Percentiles rank a stretch among this genome's conserved stretches.
phyloP scores from a whole-genome alignment of 2,797 vertebrate species.

The Apogon talboti region DNA sequence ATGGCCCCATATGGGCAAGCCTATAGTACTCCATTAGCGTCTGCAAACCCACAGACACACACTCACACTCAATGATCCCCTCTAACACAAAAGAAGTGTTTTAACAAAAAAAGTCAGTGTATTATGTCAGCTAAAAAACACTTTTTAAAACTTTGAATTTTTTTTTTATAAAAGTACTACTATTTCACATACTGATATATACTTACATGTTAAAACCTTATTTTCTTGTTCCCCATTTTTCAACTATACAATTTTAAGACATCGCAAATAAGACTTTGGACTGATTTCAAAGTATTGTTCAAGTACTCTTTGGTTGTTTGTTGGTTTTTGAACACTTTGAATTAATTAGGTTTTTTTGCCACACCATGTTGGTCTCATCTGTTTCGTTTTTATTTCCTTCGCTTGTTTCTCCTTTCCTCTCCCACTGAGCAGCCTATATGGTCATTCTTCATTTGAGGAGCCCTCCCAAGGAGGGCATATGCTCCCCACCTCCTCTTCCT shows the following conservation, averaged over 20 bases:
- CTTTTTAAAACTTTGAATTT: not conserved
- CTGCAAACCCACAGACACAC: constrained; percentile 37
- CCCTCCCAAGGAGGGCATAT: constrained; percentile 66
- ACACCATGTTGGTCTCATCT: constrained; percentile 4
- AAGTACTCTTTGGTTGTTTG: not conserved
- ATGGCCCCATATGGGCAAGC: constrained; percentile 78
- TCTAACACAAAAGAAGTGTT: constrained; percentile 3
- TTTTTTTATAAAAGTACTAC: too few species aligned
- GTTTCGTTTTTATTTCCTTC: constrained; percentile 28
- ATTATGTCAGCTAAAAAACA: not conserved
- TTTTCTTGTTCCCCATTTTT: not conserved
- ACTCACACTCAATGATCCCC: constrained; percentile 25
- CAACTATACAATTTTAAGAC: not conserved
- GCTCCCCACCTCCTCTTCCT: constrained; percentile 46
- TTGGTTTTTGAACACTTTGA: not conserved
- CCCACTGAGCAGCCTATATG: constrained; percentile 51
- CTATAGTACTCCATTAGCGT: constrained; percentile 70
- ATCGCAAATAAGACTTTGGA: not conserved
- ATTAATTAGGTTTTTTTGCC: not conserved
- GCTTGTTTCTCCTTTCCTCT: constrained; percentile 23
- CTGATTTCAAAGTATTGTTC: not conserved
- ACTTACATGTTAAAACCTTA: constrained; percentile 37
- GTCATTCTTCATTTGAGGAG: constrained; percentile 67
- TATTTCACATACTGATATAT: constrained; percentile 1
- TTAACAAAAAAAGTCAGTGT: constrained; percentile 16